Percentiles rank a stretch among this genome's conserved stretches.
Evolutionary conservation across 2,113 vertebrate genomes (phyloP).

Genomic region (Machaerirhynchus nigripectus): DNA sequence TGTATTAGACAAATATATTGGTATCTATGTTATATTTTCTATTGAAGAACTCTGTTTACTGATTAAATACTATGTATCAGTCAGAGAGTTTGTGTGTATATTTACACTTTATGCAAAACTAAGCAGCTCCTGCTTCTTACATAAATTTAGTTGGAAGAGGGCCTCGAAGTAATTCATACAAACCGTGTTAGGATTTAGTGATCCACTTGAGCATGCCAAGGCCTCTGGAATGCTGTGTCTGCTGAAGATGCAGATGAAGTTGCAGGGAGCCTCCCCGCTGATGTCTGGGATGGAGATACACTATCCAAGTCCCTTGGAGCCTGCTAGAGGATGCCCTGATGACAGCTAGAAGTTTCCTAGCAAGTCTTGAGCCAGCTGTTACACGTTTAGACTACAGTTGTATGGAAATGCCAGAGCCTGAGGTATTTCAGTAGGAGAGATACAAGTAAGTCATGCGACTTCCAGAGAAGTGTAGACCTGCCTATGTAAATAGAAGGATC

Average conservation of each 20-base stretch:
- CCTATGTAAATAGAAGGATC: not conserved
- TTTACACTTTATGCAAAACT: not conserved
- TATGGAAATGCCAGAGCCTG: not conserved
- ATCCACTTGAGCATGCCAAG: not conserved
- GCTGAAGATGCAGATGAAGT: not conserved
- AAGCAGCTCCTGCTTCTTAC: not conserved
- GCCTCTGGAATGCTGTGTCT: not conserved
- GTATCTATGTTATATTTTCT: not conserved
- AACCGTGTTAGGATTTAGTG: not conserved
- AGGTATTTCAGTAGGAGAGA: not conserved
- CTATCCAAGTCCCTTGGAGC: not conserved
- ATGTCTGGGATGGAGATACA: not conserved
- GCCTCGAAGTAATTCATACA: not conserved
- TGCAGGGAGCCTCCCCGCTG: not conserved
- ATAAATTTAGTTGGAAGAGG: not conserved
- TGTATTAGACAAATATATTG: not conserved
- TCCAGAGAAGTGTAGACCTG: not conserved
- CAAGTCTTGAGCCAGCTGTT: not conserved
- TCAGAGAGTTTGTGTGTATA: not conserved
- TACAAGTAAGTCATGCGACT: not conserved
- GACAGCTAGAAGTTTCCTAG: not conserved
- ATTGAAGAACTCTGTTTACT: not conserved
- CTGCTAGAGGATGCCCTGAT: not conserved
- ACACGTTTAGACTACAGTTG: not conserved
- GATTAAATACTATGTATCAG: not conserved